Evolutionary conservation across 2,888 invertebrate genomes (phyloP), one percentile per base, ranked within the genome.

Genomic region (Eupelmus urozonus): DNA sequence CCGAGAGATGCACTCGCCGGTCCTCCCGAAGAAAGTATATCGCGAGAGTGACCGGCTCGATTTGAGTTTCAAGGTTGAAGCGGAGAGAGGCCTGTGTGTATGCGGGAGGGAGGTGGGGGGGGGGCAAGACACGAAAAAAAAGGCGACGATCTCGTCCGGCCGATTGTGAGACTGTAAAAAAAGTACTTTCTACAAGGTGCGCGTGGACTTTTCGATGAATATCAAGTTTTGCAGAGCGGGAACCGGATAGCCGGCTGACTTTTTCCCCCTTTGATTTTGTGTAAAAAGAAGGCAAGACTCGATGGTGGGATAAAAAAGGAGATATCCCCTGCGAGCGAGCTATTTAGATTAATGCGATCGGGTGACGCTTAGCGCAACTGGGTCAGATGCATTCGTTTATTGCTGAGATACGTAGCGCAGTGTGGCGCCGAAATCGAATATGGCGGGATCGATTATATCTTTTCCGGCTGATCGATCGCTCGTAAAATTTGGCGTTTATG

Each of bases 21-120:
- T 83, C 82, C 83, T 82, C 82, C 18, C 27, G 78, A 81, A 80
- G 82, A 83, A 83, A 83, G 82, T 82, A 80, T 34, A n/a, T 60
- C 79, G 77, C 72, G 73, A 74, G 78, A 80, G 62, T 62, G 79
- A 76, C 75, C 73, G 76, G 77, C 75, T 80, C 60, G 67, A 81
- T 80, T 76, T 76, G 63, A 78, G 76, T 80, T 79, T 80, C 81
- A 81, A 83, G 81, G 78, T 79, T 78, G 42, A 20, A 34, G 20
- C 9, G 1, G 18, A 13, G 23, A 25, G n/a, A 29, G 53, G 16
- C n/a, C n/a, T n/a, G n/a, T n/a, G n/a, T n/a, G n/a, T n/a, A n/a
- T n/a, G n/a, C n/a, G 20, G 23, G 25, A 9, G 27, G 7, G 18
- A 20, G 27, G 45, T 13, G 18, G 40, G 59, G 42, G 1, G 27